A percentile compares a stretch with the other conserved stretches of the same genome.
These are phyloP conservation scores for Mamestra brassicae DNA, from an alignment of 2,888 invertebrate genomes.

Conservation along the genomic window DNA sequence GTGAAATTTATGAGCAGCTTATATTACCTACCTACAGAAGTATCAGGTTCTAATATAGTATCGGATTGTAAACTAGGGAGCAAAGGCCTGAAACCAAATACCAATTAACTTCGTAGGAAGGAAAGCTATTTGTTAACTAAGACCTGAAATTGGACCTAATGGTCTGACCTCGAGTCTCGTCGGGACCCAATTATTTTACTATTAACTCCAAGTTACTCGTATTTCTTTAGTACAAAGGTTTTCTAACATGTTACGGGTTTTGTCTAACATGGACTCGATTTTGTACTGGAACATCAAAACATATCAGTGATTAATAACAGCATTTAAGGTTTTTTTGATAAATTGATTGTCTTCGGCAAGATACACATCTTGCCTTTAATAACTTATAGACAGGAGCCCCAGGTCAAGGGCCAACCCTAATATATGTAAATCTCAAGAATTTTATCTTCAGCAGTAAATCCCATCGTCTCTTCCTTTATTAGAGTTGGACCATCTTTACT, in stretches of 20 bases:
- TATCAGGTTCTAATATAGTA: conserved; percentile 48
- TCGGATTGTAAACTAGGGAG: conserved; percentile 46
- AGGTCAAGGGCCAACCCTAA: background rate
- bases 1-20: conserved; percentile 35
- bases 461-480: background rate
- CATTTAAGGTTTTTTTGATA: too few species aligned
- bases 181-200: conserved; percentile 21
- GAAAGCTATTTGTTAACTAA: conserved; percentile 47
- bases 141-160: conserved; percentile 37
- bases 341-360: too few species aligned
- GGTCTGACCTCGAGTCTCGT: conserved; percentile 3
- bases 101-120: conserved; percentile 50
- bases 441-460: too few species aligned
- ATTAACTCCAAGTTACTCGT: conserved; percentile 10
- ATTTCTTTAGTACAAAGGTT: conserved; percentile 2
- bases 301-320: too few species aligned
- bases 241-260: background rate
- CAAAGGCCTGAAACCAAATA: conserved; percentile 56
- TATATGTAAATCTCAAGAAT: background rate
- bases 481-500: conserved; percentile 17
- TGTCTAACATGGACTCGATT: too few species aligned
- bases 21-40: conserved; percentile 34
- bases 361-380: background rate
- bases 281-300: too few species aligned
- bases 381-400: too few species aligned